phyloP scores from a whole-genome alignment of 1,140 invertebrate genomes.

The Drosophila repletoides region DNA sequence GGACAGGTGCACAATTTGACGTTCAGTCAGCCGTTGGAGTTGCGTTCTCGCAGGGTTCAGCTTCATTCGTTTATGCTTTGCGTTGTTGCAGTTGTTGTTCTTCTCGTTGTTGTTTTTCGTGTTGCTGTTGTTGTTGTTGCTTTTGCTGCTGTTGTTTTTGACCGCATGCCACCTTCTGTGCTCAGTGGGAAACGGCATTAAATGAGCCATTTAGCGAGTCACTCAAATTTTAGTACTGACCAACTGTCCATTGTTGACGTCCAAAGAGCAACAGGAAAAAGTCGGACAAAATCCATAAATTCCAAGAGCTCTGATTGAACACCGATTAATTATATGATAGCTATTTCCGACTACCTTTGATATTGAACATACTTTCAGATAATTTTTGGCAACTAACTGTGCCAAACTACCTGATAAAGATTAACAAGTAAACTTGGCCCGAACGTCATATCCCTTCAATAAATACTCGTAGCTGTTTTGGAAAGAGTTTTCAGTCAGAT shows the following conservation, averaged over 20 bases:
- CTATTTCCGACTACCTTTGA: constrained; percentile 17
- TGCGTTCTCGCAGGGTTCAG: constrained; percentile 43
- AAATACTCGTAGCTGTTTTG: no score
- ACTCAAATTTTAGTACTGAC: constrained; percentile 53
- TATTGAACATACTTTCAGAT: no score
- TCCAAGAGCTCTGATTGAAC: constrained; percentile 48
- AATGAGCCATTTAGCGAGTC: constrained; percentile 80
- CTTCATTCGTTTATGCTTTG: constrained; percentile 74
- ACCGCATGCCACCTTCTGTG: constrained; percentile 74
- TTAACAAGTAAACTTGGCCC: no score
- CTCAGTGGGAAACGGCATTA: constrained; percentile 72
- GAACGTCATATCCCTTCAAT: no score
- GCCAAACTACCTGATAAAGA: no score
- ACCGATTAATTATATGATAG: constrained; percentile 13
- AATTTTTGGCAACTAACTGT: no score
- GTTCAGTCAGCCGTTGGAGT: constrained; percentile 69
- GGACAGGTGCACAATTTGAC: constrained; percentile 80
- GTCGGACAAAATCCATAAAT: constrained; percentile 25
- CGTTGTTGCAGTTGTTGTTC: constrained; percentile 38
- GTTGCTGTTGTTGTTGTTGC: constrained; percentile 4
- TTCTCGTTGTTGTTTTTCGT: constrained; percentile 3
- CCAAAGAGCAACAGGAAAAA: constrained; percentile 6
- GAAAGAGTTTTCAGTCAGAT: no score
- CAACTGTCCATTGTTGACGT: constrained; percentile 50
- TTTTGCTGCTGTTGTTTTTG: constrained; percentile 31